These are phyloP conservation scores for Erannis defoliaria DNA, from an alignment of 2,888 invertebrate genomes.

Conservation along the genomic window DNA sequence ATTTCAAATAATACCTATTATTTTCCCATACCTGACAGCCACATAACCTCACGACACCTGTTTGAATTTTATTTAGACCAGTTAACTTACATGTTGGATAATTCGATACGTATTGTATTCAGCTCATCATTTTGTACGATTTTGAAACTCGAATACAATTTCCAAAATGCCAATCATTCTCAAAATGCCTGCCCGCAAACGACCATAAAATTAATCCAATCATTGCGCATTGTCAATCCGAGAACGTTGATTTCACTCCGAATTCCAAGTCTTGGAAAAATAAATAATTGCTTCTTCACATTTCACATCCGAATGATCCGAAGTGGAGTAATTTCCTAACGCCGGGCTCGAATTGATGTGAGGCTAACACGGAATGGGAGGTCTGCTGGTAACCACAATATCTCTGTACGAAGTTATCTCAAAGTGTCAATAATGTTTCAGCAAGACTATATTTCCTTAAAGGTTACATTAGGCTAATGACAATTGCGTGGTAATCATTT, in stretches of 20 bases:
- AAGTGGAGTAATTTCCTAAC: constrained; percentile 6
- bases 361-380: not conserved
- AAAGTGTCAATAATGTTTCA: too few relatives aligned
- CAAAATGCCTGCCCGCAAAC: constrained; percentile 14
- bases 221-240: constrained; percentile 14
- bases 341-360: constrained; percentile 10
- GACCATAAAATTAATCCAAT: constrained; percentile 33
- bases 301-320: constrained; percentile 5
- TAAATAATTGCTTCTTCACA: constrained; percentile 30
- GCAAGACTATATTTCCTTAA: too few relatives aligned
- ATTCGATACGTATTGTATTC: not conserved
- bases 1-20: too few relatives aligned
- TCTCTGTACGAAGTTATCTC: too few relatives aligned
- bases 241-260: constrained; percentile 17
- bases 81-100: too few relatives aligned
- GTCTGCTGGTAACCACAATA: not conserved
- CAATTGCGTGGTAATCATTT: too few relatives aligned
- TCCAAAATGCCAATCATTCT: constrained; percentile 12
- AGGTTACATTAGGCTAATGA: too few relatives aligned
- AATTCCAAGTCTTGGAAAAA: constrained; percentile 18
- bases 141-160: constrained; percentile 1
- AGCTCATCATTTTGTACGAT: not conserved
- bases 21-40: too few relatives aligned
- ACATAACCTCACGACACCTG: too few relatives aligned
- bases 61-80: too few relatives aligned